Conservation (phyloP, 2,113 vertebrate species). For the Cavia porcellus region DNA sequence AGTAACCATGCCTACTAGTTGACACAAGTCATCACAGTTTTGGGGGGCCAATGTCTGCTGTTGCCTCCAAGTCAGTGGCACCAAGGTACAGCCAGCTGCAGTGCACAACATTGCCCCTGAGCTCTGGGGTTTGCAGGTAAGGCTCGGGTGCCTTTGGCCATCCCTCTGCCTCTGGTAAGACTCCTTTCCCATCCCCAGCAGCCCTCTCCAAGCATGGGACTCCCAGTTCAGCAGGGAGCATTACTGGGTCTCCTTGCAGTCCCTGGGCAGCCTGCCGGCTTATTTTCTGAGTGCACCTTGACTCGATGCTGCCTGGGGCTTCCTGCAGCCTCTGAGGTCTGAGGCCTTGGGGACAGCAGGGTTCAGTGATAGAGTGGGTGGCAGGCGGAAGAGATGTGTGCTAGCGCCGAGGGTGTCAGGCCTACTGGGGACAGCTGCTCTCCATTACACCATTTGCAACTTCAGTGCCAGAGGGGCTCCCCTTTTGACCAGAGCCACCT, state of each 20-base stretch:
- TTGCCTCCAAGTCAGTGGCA: slow-evolving; percentile 92
- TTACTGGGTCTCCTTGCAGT: neutral
- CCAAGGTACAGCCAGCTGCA: slow-evolving; percentile 84
- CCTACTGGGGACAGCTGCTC: slow-evolving; percentile 77
- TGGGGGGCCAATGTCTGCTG: slow-evolving; percentile 88
- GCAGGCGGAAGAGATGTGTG: slow-evolving; percentile 90
- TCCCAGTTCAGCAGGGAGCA: neutral
- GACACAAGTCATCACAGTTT: slow-evolving; percentile 89
- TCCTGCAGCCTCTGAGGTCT: slow-evolving; percentile 88
- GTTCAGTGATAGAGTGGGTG: slow-evolving; percentile 89
- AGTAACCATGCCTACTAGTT: slow-evolving; percentile 86
- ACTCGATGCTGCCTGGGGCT: neutral
- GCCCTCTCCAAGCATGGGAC: neutral
- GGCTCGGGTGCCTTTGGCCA: neutral
- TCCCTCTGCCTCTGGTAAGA: neutral
- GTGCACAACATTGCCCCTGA: slow-evolving; percentile 86
- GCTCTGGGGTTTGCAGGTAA: slow-evolving; percentile 89
- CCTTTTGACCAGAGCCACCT: slow-evolving; percentile 91
- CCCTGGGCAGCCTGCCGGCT: neutral
- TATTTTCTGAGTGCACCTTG: neutral
- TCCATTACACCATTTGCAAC: slow-evolving; percentile 91
- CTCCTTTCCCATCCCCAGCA: neutral
- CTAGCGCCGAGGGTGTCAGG: slow-evolving; percentile 88
- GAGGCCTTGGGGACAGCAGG: slow-evolving; percentile 88
- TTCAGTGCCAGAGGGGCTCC: slow-evolving; percentile 91